A percentile compares a stretch with the other conserved stretches of the same genome.
phyloP scores from a whole-genome alignment of 2,113 vertebrate species.

The Emydocephalus ijimae region DNA sequence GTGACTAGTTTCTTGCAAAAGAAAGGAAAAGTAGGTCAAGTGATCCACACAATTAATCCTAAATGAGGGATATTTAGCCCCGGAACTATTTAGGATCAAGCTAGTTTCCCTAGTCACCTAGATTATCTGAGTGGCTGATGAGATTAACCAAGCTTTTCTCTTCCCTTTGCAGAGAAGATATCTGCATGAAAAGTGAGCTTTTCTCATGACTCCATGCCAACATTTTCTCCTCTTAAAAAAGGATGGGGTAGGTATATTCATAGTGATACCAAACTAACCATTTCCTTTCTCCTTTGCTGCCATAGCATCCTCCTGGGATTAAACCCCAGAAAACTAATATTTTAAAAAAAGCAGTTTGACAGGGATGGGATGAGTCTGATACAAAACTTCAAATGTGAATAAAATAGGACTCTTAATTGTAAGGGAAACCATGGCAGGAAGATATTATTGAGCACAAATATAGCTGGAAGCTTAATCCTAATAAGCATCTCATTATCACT shows the following conservation, averaged over 20 bases:
- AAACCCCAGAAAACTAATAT: neutral
- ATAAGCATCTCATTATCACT: neutral
- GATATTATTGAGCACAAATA: neutral
- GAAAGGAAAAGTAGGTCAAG: neutral
- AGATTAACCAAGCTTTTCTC: neutral
- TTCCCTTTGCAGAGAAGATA: neutral
- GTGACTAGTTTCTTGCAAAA: neutral
- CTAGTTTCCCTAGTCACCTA: neutral
- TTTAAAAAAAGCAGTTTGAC: neutral
- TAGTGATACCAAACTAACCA: neutral
- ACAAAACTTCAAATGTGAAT: neutral
- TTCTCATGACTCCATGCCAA: neutral
- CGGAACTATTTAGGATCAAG: neutral
- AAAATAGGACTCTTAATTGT: neutral
- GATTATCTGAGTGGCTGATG: neutral
- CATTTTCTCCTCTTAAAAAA: neutral
- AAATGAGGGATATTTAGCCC: neutral
- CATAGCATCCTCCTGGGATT: neutral
- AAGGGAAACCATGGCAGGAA: neutral
- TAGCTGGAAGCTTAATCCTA: neutral
- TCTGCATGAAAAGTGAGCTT: neutral
- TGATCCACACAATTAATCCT: neutral
- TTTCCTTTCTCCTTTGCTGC: neutral
- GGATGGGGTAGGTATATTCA: neutral
- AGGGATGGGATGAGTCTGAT: neutral